These are phyloP conservation scores for Sebastes iracundus DNA, from an alignment of 2,797 vertebrate genomes.

Conservation along the genomic window DNA sequence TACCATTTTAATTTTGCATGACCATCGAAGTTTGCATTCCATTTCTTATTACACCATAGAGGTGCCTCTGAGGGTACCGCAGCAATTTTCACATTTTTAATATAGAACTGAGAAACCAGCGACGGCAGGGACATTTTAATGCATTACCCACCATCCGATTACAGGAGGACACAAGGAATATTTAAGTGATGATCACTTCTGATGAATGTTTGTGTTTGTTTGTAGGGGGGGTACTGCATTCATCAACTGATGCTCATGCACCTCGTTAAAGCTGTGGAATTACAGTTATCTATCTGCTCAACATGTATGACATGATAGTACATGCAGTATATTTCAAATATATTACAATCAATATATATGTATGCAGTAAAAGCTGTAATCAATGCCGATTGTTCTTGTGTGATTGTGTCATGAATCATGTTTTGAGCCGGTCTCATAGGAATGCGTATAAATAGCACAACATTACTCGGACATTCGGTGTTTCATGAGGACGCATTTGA, in stretches of 20 bases:
- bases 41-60: constrained; percentile 18
- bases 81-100: constrained; percentile 38
- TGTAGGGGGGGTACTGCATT: not conserved
- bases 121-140: constrained; percentile 16
- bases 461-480: not conserved
- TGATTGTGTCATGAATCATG: not conserved
- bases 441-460: not conserved
- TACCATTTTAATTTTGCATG: constrained; percentile 39
- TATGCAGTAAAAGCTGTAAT: not conserved
- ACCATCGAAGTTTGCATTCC: constrained; percentile 24
- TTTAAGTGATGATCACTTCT: constrained; percentile 1
- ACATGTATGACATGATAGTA: not conserved
- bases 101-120: not conserved
- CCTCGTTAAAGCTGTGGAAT: not conserved
- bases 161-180: not conserved
- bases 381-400: not conserved
- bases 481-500: too few relatives aligned
- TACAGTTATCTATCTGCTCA: not conserved
- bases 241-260: not conserved
- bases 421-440: not conserved
- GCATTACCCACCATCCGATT: not conserved
- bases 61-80: constrained; percentile 2
- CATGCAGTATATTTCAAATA: not conserved
- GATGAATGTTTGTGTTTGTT: not conserved
- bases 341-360: not conserved